A percentile compares a stretch with the other conserved stretches of the same genome.
Conservation (phyloP, 2,888 invertebrate species). For the Meiosimyza decipiens region DNA sequence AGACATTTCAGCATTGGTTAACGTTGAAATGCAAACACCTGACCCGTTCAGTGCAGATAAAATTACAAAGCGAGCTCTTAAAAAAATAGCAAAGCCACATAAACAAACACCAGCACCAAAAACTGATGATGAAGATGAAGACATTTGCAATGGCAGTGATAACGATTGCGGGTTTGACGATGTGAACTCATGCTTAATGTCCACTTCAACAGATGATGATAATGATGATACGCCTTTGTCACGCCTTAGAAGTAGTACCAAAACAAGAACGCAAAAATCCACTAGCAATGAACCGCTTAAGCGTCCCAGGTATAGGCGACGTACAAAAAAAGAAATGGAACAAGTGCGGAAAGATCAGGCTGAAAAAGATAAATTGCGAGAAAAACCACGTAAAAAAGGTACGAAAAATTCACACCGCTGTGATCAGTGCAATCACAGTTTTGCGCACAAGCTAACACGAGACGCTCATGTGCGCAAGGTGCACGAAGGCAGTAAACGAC, state of each 20-base stretch:
- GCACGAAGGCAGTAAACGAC: conserved; percentile 58
- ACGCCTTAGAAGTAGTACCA: conserved; percentile 5
- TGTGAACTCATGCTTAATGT: conserved; percentile 11
- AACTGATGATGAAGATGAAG: conserved; percentile 6
- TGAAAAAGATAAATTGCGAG: conserved; percentile 13
- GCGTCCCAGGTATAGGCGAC: conserved; percentile 27
- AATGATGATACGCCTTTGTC: conserved; percentile 26
- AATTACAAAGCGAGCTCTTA: conserved; percentile 21
- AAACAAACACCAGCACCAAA: conserved; percentile 7
- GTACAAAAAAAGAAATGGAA: conserved; percentile 41
- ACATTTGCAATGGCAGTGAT: conserved; percentile 18
- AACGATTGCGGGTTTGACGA: conserved; percentile 35
- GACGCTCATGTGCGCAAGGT: conserved; percentile 59
- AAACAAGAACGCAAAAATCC: conserved; percentile 8
- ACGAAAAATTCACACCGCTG: conserved; percentile 54
- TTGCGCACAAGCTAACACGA: conserved; percentile 57
- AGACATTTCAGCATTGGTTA: conserved; percentile 23
- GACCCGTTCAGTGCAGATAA: conserved; percentile 51
- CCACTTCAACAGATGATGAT: conserved; percentile 13
- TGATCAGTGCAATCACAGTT: conserved; percentile 53
- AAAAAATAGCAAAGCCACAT: neutral
- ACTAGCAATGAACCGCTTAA: neutral
- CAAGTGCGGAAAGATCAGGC: conserved; percentile 32
- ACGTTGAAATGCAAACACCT: conserved; percentile 37
- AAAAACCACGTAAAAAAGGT: conserved; percentile 46